These are phyloP conservation scores for Netelia virgata DNA, from an alignment of 2,888 invertebrate genomes.

Conservation along the genomic window DNA sequence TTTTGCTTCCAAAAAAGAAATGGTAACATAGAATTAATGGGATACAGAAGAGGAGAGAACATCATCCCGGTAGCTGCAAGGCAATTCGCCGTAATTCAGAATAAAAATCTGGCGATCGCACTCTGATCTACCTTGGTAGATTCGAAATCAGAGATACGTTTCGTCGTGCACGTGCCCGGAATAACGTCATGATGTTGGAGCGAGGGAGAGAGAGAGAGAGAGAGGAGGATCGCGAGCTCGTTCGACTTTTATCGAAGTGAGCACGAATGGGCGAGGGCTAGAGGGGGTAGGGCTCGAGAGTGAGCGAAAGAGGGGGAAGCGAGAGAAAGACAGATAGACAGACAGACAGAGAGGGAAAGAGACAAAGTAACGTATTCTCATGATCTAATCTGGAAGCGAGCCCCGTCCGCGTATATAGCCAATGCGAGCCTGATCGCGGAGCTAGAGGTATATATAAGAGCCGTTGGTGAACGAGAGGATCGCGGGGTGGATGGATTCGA, in stretches of 20 bases:
- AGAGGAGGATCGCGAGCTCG: conserved; percentile 51
- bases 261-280: conserved; percentile 16
- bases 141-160: conserved; percentile 68
- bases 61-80: conserved; percentile 24
- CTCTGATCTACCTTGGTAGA: conserved; percentile 62
- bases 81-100: conserved; percentile 63
- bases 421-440: conserved; percentile 44
- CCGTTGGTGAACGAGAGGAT: conserved; percentile 44
- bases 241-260: conserved; percentile 63
- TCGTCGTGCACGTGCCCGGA: conserved; percentile 63
- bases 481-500: conserved; percentile 24
- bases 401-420: conserved; percentile 54
- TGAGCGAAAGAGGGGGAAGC: conserved; percentile 18
- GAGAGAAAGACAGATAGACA: background rate
- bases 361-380: conserved; percentile 60
- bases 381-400: conserved; percentile 66
- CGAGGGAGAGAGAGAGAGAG: conserved; percentile 43
- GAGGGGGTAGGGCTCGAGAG: conserved; percentile 8
- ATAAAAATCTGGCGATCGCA: conserved; percentile 64
- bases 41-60: background rate
- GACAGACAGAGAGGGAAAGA: conserved; percentile 34
- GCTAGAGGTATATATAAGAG: conserved; percentile 35
- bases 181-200: conserved; percentile 58
- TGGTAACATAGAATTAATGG: conserved; percentile 45
- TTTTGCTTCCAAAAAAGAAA: background rate